Evolutionary conservation across 2,113 vertebrate species (phyloP).

Genomic region (Myodes glareolus): DNA sequence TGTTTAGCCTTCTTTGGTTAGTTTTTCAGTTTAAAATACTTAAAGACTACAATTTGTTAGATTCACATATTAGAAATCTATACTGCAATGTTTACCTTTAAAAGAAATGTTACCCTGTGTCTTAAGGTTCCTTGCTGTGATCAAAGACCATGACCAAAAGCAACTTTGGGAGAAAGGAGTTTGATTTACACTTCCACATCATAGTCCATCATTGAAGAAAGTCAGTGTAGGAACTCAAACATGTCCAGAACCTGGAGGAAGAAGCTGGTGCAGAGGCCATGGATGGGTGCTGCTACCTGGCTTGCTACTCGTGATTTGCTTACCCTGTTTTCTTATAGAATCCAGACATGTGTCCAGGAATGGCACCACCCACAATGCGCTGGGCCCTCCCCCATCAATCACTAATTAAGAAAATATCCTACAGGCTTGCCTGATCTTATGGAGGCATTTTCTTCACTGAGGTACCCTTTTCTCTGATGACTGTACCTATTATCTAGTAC

Average conservation of each 20-base stretch:
- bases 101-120: not conserved
- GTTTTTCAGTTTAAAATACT: not conserved
- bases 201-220: not conserved
- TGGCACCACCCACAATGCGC: not conserved
- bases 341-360: not conserved
- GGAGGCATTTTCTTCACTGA: not conserved
- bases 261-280: not conserved
- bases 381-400: not conserved
- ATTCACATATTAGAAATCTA: not conserved
- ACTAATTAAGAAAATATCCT: not conserved
- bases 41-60: not conserved
- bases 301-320: not conserved
- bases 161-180: not conserved
- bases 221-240: not conserved
- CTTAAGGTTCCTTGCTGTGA: not conserved
- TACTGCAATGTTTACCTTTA: not conserved
- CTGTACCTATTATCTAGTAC: not conserved
- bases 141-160: not conserved
- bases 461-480: not conserved
- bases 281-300: not conserved
- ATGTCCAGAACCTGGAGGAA: not conserved
- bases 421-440: not conserved
- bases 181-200: not conserved
- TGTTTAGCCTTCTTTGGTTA: not conserved
- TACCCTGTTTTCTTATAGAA: not conserved